A percentile compares a stretch with the other conserved stretches of the same genome.
Evolutionary conservation across 2,888 invertebrate species (phyloP).

Genomic region (Ophioninae sp.): DNA sequence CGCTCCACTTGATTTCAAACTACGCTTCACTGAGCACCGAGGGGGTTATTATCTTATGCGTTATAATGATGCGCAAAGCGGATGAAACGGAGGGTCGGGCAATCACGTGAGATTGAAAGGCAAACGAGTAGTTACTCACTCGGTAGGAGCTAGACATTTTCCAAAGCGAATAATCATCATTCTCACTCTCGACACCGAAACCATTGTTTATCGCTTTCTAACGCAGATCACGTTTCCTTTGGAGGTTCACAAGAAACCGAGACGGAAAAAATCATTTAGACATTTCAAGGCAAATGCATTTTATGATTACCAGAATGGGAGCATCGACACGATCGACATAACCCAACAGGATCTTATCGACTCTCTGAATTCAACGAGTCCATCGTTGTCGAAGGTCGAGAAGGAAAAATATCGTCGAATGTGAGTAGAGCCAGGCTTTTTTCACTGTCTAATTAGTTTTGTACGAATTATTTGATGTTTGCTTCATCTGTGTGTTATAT

Average conservation of each 20-base stretch:
- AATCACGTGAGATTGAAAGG: constrained; percentile 68
- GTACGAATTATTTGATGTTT: too few species aligned
- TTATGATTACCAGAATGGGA: constrained; percentile 50
- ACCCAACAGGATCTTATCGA: constrained; percentile 85
- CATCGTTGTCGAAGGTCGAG: constrained; percentile 89
- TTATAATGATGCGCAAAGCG: constrained; percentile 74
- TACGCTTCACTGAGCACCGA: constrained; percentile 79
- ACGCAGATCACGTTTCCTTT: not conserved
- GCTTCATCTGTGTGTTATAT: too few species aligned
- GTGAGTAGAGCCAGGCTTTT: constrained; percentile 83
- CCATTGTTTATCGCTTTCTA: not conserved
- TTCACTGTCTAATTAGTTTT: not conserved
- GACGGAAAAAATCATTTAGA: not conserved
- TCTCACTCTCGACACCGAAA: not conserved
- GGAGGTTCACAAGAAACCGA: too few species aligned
- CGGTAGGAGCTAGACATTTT: constrained; percentile 46
- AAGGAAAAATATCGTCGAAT: constrained; percentile 88
- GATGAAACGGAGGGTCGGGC: constrained; percentile 56
- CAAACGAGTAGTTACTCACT: constrained; percentile 64
- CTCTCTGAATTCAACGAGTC: constrained; percentile 87
- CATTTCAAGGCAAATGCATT: not conserved
- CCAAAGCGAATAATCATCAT: constrained; percentile 58
- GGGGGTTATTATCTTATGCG: constrained; percentile 79
- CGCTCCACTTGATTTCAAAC: constrained; percentile 77
- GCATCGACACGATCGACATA: constrained; percentile 75